These are phyloP conservation scores for Drosophila emarginata DNA, from an alignment of 2,888 invertebrate species.

Conservation along the genomic window DNA sequence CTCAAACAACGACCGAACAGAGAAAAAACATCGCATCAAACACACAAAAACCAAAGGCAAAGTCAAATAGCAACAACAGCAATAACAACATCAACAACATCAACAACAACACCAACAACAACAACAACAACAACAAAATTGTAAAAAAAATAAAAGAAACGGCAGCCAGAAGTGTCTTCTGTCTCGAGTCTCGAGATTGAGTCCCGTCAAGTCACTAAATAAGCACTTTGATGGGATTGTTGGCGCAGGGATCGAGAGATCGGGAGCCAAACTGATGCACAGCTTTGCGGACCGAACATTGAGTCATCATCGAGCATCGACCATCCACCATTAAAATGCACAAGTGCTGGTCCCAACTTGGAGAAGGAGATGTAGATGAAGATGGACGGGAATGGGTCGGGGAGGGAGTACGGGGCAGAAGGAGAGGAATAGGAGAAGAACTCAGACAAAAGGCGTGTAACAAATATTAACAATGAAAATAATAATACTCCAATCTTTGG, in stretches of 20 bases:
- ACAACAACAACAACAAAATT: slow-evolving; percentile 13
- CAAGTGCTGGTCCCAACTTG: slow-evolving; percentile 14
- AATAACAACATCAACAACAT: slow-evolving; percentile 14
- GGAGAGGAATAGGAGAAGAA: neutral
- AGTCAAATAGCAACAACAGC: slow-evolving; percentile 32
- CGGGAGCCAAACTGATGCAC: slow-evolving; percentile 27
- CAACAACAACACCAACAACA: slow-evolving; percentile 33
- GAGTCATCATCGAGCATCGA: slow-evolving; percentile 68
- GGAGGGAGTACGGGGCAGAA: too few relatives aligned
- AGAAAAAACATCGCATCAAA: slow-evolving; percentile 13
- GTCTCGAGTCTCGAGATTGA: slow-evolving; percentile 53
- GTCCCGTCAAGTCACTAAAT: slow-evolving; percentile 71
- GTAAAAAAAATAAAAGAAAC: slow-evolving; percentile 40
- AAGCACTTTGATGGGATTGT: slow-evolving; percentile 55
- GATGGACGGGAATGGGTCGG: too few relatives aligned
- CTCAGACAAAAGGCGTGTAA: slow-evolving; percentile 71
- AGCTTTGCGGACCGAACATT: slow-evolving; percentile 43
- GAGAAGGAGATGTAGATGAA: neutral
- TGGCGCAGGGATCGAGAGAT: slow-evolving; percentile 32
- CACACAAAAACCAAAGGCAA: neutral
- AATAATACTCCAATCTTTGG: slow-evolving; percentile 64
- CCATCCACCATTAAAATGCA: slow-evolving; percentile 26
- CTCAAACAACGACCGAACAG: slow-evolving; percentile 49
- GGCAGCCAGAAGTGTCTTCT: slow-evolving; percentile 66
- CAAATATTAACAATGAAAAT: slow-evolving; percentile 78